Evolutionary conservation across 2,113 vertebrate genomes (phyloP).

Genomic region (Oncorhynchus nerka): DNA sequence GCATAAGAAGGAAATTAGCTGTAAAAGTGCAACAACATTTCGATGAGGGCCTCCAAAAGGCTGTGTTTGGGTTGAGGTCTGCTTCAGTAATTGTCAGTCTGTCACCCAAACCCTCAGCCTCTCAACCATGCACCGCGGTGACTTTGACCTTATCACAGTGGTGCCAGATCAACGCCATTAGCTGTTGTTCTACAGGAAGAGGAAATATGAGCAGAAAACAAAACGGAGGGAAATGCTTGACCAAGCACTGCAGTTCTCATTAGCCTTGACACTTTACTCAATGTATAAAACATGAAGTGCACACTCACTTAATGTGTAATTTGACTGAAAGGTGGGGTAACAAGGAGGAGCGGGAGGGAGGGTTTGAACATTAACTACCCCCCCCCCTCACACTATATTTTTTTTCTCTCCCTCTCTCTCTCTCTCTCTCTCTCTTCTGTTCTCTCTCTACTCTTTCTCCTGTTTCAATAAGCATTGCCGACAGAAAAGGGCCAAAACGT

Average conservation of each 20-base stretch:
- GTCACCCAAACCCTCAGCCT: not conserved
- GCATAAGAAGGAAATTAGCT: too few species aligned
- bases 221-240: conserved; percentile 53
- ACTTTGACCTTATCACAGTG: conserved; percentile 57
- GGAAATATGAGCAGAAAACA: conserved; percentile 27
- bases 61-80: too few species aligned
- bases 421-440: not conserved
- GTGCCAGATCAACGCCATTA: conserved; percentile 48
- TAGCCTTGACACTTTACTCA: conserved; percentile 48
- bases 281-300: conserved; percentile 78
- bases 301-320: conserved; percentile 59
- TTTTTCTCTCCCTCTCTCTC: not conserved
- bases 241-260: conserved; percentile 72
- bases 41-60: too few species aligned
- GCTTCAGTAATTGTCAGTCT: not conserved
- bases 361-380: conserved; percentile 45
- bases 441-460: not conserved
- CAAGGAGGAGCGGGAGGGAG: conserved; percentile 43
- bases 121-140: conserved; percentile 8
- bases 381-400: conserved; percentile 5
- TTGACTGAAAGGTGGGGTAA: conserved; percentile 52
- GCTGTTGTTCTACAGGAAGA: conserved; percentile 48
- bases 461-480: conserved; percentile 49
- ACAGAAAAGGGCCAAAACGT: conserved; percentile 59
- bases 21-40: too few species aligned